A percentile compares a stretch with the other conserved stretches of the same genome.
These are phyloP conservation scores for Rhinoraja longicauda DNA, from an alignment of 2,797 vertebrate species.

Conservation along the genomic window DNA sequence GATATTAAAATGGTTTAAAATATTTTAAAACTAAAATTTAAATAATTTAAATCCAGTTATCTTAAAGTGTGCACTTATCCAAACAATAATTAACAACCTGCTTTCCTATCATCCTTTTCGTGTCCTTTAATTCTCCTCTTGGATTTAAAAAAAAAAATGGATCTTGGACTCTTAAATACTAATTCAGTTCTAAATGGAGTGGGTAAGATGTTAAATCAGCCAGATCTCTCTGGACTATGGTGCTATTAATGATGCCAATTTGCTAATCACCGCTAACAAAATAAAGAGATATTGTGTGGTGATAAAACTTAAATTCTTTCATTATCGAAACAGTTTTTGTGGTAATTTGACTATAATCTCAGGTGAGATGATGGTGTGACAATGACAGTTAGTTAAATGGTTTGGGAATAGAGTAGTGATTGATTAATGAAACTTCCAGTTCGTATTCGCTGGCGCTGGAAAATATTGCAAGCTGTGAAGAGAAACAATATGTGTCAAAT, in stretches of 20 bases:
- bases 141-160: no score
- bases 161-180: neutral
- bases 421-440: neutral
- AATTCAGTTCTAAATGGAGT: constrained; percentile 29
- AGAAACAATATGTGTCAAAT: neutral
- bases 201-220: neutral
- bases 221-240: neutral
- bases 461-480: neutral
- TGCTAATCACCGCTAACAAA: no score
- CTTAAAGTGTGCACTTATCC: no score
- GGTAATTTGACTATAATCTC: neutral
- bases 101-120: no score
- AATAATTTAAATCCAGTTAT: no score
- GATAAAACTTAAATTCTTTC: neutral
- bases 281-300: neutral
- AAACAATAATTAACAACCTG: no score
- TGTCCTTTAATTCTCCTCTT: no score
- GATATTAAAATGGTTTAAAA: no score
- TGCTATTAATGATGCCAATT: neutral
- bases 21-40: no score
- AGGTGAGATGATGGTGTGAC: neutral
- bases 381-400: neutral
- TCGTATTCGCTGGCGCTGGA: neutral
- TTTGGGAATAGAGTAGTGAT: neutral
- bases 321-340: neutral